Percentiles rank a stretch among this genome's conserved stretches.
Conservation (phyloP, 53 echinoderm and acorn worm genomes). For the Echinometra lucunter region DNA sequence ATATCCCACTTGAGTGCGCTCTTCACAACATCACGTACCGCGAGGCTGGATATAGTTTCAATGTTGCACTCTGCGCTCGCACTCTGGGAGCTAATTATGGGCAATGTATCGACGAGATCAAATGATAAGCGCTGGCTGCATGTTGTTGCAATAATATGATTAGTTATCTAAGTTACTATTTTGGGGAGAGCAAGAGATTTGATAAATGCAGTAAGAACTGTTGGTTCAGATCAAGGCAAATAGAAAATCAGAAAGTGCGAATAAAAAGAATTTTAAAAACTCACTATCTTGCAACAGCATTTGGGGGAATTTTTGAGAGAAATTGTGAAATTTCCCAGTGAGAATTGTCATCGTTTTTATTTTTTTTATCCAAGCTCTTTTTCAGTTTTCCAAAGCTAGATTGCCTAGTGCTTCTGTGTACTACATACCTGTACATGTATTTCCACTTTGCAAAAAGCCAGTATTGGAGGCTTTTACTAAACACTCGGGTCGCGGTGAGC, state of each 20-base stretch:
- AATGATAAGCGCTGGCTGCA: not conserved
- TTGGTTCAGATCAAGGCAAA: not conserved
- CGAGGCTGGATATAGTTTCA: slow-evolving; percentile 1
- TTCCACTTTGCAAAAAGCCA: no score
- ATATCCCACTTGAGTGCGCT: not conserved
- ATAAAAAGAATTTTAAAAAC: no score
- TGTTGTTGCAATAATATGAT: not conserved
- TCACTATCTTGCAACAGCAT: no score
- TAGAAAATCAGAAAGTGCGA: not conserved
- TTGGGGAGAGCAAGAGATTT: not conserved
- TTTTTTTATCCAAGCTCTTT: not conserved
- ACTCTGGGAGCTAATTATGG: not conserved
- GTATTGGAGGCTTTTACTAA: no score
- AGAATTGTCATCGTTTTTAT: not conserved
- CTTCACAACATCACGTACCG: not conserved
- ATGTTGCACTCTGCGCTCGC: not conserved
- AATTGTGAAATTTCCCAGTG: not conserved
- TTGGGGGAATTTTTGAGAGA: not conserved
- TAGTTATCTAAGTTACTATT: not conserved
- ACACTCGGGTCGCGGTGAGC: no score
- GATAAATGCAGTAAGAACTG: not conserved
- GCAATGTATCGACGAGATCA: slow-evolving; percentile 11
- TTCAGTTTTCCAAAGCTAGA: not conserved
- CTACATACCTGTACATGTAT: no score
- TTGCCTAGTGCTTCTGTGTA: not conserved